These are phyloP conservation scores for Galaxea fascicularis DNA, from an alignment of 92 coral and sea anemone genomes.

Conservation along the genomic window DNA sequence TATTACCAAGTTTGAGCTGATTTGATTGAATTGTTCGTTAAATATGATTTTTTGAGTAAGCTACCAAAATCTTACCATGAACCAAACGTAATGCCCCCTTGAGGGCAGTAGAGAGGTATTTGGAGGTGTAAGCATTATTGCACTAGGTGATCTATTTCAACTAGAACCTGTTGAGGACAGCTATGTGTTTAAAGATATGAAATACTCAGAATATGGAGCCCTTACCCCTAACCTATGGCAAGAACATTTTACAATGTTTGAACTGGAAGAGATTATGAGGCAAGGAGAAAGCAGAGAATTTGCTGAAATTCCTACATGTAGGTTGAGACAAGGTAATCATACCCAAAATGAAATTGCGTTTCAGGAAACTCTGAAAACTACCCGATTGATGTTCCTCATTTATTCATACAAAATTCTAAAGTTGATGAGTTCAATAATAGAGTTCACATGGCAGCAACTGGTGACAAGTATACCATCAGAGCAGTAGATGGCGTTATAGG, in stretches of 20 bases:
- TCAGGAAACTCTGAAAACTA: conserved; percentile 31
- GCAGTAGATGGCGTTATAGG: conserved; percentile 53
- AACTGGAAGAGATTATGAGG: conserved; percentile 58
- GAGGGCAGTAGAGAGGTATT: conserved; percentile 59
- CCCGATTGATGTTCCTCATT: conserved; percentile 37
- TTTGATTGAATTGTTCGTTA: too few relatives aligned
- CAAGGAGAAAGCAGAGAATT: conserved; percentile 54
- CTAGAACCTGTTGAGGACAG: conserved; percentile 76
- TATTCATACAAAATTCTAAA: conserved; percentile 32
- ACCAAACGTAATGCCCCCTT: too few relatives aligned
- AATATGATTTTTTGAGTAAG: too few relatives aligned
- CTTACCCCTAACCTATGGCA: conserved; percentile 60
- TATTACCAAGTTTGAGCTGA: too few relatives aligned
- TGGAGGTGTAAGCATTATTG: conserved; percentile 74
- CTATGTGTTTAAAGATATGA: conserved; percentile 72
- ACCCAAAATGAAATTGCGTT: conserved; percentile 23
- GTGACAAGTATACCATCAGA: conserved; percentile 34
- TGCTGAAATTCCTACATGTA: conserved; percentile 39
- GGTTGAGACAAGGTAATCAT: conserved; percentile 48
- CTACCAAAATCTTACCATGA: too few relatives aligned
- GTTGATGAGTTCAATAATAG: conserved; percentile 41
- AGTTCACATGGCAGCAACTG: conserved; percentile 28
- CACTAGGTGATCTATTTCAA: conserved; percentile 70
- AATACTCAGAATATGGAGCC: conserved; percentile 69
- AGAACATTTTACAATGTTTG: too few relatives aligned